Evolutionary conservation across 2,888 invertebrate genomes (phyloP).

Genomic region (Hyles lineata): DNA sequence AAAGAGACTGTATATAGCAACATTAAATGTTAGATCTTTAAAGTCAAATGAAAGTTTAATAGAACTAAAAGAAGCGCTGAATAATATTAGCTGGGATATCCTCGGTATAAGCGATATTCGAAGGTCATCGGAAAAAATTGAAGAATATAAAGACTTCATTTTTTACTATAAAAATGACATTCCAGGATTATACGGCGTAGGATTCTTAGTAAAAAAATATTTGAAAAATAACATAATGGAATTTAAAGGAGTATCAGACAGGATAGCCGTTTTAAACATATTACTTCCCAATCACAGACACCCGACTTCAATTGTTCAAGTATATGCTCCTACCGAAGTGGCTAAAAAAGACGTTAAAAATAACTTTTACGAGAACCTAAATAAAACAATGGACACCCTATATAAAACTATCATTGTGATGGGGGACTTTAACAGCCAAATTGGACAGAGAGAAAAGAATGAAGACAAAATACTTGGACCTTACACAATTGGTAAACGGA

Average conservation of each 20-base stretch:
- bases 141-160: conserved; percentile 33
- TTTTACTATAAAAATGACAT: conserved; percentile 34
- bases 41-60: conserved; percentile 29
- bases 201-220: conserved; percentile 33
- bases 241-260: conserved; percentile 34
- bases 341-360: conserved; percentile 30
- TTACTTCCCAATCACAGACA: conserved; percentile 30
- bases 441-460: conserved; percentile 34
- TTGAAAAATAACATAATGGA: conserved; percentile 32
- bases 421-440: conserved; percentile 39
- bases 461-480: conserved; percentile 36
- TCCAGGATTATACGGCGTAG: conserved; percentile 33
- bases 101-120: conserved; percentile 32
- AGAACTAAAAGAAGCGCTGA: conserved; percentile 35
- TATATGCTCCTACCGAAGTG: conserved; percentile 34
- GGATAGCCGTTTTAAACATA: conserved; percentile 32
- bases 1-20: conserved; percentile 30
- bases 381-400: conserved; percentile 14
- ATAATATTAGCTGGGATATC: conserved; percentile 35
- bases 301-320: conserved; percentile 32
- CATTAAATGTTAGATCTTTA: conserved; percentile 33
- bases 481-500: conserved; percentile 36
- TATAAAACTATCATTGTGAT: conserved; percentile 30
- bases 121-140: conserved; percentile 21
- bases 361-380: conserved; percentile 28